A percentile compares a stretch with the other conserved stretches of the same genome.
These are phyloP conservation scores for Camponotus fellah DNA, from an alignment of 2,888 invertebrate genomes.

Conservation along the genomic window DNA sequence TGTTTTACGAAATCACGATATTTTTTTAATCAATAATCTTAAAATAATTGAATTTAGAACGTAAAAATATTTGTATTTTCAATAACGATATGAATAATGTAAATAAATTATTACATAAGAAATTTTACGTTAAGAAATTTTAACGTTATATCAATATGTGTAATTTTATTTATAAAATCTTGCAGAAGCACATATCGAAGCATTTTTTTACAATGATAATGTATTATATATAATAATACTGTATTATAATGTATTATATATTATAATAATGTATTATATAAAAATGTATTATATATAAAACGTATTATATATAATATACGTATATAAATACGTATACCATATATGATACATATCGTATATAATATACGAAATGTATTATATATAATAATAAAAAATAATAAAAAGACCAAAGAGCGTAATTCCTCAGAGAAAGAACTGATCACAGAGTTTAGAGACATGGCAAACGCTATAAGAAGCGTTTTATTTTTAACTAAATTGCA, in stretches of 20 bases:
- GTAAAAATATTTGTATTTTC: neutral
- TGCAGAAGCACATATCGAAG: neutral
- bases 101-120: neutral
- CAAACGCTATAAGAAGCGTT: constrained; percentile 23
- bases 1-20: neutral
- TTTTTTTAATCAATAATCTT: neutral
- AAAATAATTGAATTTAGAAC: neutral
- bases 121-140: neutral
- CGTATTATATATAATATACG: neutral
- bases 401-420: neutral
- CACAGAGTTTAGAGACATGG: neutral
- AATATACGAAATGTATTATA: neutral
- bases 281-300: neutral
- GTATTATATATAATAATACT: neutral
- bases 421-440: constrained; percentile 9
- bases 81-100: neutral
- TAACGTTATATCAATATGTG: neutral
- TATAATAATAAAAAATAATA: neutral
- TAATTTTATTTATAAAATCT: constrained; percentile 1
- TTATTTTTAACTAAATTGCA: constrained; percentile 70
- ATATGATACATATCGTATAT: no score
- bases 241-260: neutral
- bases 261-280: no score
- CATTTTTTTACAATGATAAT: neutral
- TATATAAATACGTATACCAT: no score